These are phyloP conservation scores for Ahaetulla prasina DNA, from an alignment of 2,113 vertebrate genomes.

Conservation along the genomic window DNA sequence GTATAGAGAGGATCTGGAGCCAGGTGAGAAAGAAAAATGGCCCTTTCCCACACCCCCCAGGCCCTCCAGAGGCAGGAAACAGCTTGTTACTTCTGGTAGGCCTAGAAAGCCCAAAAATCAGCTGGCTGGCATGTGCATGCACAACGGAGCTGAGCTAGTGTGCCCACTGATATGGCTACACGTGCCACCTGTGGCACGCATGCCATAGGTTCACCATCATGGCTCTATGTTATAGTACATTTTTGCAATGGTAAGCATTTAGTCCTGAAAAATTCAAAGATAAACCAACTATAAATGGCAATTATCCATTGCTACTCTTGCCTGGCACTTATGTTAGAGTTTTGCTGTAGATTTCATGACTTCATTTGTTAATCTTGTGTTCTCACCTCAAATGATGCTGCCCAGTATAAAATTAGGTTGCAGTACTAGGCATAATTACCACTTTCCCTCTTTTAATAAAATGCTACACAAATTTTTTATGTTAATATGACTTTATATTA, in stretches of 20 bases:
- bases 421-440: not conserved
- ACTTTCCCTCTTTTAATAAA: constrained; percentile 16
- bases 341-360: constrained; percentile 45
- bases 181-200: too few species aligned
- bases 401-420: constrained; percentile 11
- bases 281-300: not conserved
- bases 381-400: not conserved
- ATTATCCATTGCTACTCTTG: constrained; percentile 18
- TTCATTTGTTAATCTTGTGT: constrained; percentile 36
- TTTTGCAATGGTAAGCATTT: not conserved
- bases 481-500: not conserved
- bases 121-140: too few species aligned
- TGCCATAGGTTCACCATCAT: too few species aligned
- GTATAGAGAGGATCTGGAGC: too few species aligned
- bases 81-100: too few species aligned
- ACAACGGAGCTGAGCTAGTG: too few species aligned
- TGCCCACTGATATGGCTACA: too few species aligned
- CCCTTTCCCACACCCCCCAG: too few species aligned
- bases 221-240: not conserved
- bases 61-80: too few species aligned
- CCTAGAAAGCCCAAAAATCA: too few species aligned
- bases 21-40: too few species aligned
- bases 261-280: not conserved
- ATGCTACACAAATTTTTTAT: constrained; percentile 4
- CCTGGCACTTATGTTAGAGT: not conserved